A percentile compares a stretch with the other conserved stretches of the same genome.
Evolutionary conservation across 2,113 vertebrate genomes (phyloP).

Genomic region (Cyprinus carpio): DNA sequence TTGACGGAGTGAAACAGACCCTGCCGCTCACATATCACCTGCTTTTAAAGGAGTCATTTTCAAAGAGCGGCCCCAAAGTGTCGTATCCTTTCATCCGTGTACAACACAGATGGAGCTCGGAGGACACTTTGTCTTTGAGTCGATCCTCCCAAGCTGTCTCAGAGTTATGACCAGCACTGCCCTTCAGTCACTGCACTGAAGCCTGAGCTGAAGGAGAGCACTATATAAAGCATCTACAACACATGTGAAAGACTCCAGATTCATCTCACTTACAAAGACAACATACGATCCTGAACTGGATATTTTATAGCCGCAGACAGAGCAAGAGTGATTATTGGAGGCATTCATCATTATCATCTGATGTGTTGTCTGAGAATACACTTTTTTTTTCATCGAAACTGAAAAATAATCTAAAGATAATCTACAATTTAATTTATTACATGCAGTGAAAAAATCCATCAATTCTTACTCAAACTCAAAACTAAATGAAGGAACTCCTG

Average conservation of each 20-base stretch:
- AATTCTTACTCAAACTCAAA: too few relatives aligned
- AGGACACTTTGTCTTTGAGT: conserved; percentile 30
- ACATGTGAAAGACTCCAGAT: background rate
- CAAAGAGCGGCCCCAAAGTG: conserved; percentile 17
- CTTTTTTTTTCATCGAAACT: background rate
- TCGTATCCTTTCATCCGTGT: conserved; percentile 20
- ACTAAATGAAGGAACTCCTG: too few relatives aligned
- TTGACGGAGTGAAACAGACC: conserved; percentile 1
- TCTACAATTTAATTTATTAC: too few relatives aligned
- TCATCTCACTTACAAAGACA: background rate
- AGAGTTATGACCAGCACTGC: too few relatives aligned
- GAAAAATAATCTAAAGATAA: too few relatives aligned
- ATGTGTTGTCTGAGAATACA: background rate
- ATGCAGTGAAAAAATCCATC: too few relatives aligned
- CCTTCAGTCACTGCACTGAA: background rate
- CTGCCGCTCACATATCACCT: background rate
- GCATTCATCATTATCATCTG: background rate
- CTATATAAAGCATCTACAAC: background rate
- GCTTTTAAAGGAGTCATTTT: conserved; percentile 31
- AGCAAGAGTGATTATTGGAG: background rate
- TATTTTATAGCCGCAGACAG: background rate
- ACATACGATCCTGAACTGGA: background rate
- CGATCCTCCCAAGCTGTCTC: background rate
- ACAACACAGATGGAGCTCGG: conserved; percentile 32
- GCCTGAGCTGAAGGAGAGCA: background rate